Conservation (phyloP, 2,113 vertebrate species). For the Mus pahari region DNA sequence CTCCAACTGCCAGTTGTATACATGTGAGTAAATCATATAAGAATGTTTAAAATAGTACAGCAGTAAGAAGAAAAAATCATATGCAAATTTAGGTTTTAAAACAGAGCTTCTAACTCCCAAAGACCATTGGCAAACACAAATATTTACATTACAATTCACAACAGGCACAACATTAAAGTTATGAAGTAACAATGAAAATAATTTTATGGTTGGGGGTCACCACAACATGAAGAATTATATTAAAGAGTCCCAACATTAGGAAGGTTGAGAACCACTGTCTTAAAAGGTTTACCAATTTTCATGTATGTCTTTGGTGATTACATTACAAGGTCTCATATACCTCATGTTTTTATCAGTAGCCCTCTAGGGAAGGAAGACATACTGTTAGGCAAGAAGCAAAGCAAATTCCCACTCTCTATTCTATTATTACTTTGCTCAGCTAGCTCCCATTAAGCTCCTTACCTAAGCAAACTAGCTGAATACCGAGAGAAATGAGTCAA, state of each 20-base stretch:
- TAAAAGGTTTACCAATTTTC: neutral
- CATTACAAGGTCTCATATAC: neutral
- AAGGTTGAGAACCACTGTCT: neutral
- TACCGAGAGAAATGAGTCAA: conserved; percentile 13
- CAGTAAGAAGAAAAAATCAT: neutral
- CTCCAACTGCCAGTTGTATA: neutral
- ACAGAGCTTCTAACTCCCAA: neutral
- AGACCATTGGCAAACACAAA: neutral
- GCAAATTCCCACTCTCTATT: neutral
- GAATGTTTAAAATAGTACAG: neutral
- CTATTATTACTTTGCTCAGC: conserved; percentile 12
- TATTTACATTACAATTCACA: neutral
- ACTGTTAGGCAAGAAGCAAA: conserved; percentile 11
- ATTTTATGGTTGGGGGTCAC: neutral
- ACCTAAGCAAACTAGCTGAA: neutral
- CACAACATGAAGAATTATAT: neutral
- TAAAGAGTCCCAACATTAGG: neutral
- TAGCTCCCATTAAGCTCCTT: neutral
- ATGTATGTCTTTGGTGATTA: conserved; percentile 45
- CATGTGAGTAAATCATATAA: neutral
- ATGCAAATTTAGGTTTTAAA: conserved; percentile 21
- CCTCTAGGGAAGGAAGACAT: neutral
- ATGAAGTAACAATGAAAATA: neutral
- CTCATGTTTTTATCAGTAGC: conserved; percentile 21
- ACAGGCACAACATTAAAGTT: neutral